phyloP scores from a whole-genome alignment of 2,888 invertebrate species.

The Luperina testacea region DNA sequence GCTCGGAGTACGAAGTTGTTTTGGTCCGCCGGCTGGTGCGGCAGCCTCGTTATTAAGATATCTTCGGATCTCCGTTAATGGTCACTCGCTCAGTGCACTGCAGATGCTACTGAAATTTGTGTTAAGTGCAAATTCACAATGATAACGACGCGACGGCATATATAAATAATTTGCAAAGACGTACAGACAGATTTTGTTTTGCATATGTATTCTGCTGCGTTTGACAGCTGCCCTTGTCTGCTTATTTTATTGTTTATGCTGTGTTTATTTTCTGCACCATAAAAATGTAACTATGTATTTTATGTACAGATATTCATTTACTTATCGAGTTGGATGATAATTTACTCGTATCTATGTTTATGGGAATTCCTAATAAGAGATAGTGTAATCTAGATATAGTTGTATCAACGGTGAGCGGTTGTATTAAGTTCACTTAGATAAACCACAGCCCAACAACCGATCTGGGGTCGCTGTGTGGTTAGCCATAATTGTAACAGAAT shows the following conservation, averaged over 20 bases:
- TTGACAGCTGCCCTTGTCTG: conserved; percentile 33
- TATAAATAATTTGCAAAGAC: conserved; percentile 60
- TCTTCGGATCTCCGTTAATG: conserved; percentile 61
- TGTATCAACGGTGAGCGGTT: neutral
- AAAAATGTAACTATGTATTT: conserved; percentile 1
- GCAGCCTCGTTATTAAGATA: conserved; percentile 61
- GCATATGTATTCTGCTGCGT: conserved; percentile 41
- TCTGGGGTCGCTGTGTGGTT: conserved; percentile 16
- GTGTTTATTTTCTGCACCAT: conserved; percentile 12
- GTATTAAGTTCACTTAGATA: conserved; percentile 19
- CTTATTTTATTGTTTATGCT: conserved; percentile 10
- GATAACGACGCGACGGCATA: conserved; percentile 56
- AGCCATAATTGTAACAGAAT: conserved; percentile 9
- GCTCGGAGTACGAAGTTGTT: conserved; percentile 20
- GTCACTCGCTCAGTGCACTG: conserved; percentile 54
- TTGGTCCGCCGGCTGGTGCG: conserved; percentile 35
- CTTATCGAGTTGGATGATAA: neutral
- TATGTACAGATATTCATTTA: neutral
- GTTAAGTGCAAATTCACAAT: conserved; percentile 48
- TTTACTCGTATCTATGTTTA: neutral
- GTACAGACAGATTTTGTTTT: conserved; percentile 25
- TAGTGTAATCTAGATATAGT: neutral
- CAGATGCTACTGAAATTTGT: conserved; percentile 55
- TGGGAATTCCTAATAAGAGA: neutral
- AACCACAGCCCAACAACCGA: conserved; percentile 10